Conservation (phyloP, 2,113 vertebrate species). For the Lepus europaeus region DNA sequence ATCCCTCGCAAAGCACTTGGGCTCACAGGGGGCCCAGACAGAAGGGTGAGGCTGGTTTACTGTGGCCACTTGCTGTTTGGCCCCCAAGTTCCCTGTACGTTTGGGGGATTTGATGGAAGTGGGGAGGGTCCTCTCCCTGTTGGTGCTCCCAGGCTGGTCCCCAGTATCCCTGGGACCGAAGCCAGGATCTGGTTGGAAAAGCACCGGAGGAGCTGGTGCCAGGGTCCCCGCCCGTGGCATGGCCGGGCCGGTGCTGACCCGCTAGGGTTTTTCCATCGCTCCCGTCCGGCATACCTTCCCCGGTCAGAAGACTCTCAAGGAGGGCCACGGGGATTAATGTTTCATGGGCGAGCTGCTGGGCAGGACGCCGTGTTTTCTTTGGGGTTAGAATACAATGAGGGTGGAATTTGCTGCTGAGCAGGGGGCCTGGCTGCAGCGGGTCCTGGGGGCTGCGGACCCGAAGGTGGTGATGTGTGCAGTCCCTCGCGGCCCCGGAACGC, state of each 20-base stretch:
- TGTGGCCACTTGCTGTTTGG: not conserved
- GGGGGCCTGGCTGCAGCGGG: not conserved
- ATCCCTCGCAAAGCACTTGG: not conserved
- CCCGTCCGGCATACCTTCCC: constrained; percentile 64
- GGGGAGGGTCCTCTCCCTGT: not conserved
- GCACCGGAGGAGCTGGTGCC: constrained; percentile 64
- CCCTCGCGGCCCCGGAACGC: not conserved
- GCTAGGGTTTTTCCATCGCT: constrained; percentile 77
- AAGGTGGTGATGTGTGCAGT: not conserved
- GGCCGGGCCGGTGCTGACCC: not conserved
- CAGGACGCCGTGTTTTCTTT: constrained; percentile 80
- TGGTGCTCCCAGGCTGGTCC: not conserved
- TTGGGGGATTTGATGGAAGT: not conserved
- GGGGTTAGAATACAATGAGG: constrained; percentile 82
- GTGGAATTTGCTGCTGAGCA: constrained; percentile 70
- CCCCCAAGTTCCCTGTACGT: not conserved
- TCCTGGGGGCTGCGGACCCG: not conserved
- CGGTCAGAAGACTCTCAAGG: constrained; percentile 69
- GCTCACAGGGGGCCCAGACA: not conserved
- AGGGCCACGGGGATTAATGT: constrained; percentile 80
- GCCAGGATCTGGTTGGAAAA: constrained; percentile 68
- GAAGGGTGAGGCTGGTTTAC: not conserved
- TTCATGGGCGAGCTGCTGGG: constrained; percentile 78
- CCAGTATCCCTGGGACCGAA: not conserved
- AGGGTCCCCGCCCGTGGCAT: not conserved